Conservation (phyloP, 2,888 invertebrate genomes). For the Drosophila suboccidentalis region DNA sequence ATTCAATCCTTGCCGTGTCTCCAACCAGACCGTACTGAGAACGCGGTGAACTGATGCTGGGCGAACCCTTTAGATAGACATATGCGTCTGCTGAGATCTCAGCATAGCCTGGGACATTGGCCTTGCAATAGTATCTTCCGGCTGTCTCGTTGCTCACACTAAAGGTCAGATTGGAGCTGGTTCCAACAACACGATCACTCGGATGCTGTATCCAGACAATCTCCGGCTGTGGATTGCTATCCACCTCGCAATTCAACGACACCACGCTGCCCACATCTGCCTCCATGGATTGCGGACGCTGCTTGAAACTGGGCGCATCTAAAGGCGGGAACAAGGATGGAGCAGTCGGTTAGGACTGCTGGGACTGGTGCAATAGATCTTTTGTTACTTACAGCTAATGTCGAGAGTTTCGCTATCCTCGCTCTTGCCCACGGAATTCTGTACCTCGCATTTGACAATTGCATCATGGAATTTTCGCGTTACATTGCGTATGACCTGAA, state of each 20-base stretch:
- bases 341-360: not conserved
- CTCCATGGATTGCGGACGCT: constrained; percentile 91
- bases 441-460: constrained; percentile 95
- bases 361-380: no score
- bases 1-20: constrained; percentile 93
- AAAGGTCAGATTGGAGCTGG: constrained; percentile 92
- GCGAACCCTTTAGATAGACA: constrained; percentile 93
- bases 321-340: not conserved
- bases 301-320: constrained; percentile 94
- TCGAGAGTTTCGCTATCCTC: constrained; percentile 94
- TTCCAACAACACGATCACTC: constrained; percentile 91
- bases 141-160: constrained; percentile 92
- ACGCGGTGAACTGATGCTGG: constrained; percentile 92
- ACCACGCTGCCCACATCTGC: constrained; percentile 93
- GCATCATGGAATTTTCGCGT: constrained; percentile 94
- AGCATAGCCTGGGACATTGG: constrained; percentile 93
- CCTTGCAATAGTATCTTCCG: constrained; percentile 95
- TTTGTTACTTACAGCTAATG: constrained; percentile 93
- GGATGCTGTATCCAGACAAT: constrained; percentile 96
- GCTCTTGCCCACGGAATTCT: constrained; percentile 96
- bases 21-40: constrained; percentile 94
- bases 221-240: constrained; percentile 95
- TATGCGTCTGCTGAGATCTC: constrained; percentile 93
- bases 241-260: constrained; percentile 94
- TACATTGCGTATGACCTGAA: constrained; percentile 91